A percentile compares a stretch with the other conserved stretches of the same genome.
phyloP scores from a whole-genome alignment of 2,888 invertebrate species.

The Habroteleia sp. region DNA sequence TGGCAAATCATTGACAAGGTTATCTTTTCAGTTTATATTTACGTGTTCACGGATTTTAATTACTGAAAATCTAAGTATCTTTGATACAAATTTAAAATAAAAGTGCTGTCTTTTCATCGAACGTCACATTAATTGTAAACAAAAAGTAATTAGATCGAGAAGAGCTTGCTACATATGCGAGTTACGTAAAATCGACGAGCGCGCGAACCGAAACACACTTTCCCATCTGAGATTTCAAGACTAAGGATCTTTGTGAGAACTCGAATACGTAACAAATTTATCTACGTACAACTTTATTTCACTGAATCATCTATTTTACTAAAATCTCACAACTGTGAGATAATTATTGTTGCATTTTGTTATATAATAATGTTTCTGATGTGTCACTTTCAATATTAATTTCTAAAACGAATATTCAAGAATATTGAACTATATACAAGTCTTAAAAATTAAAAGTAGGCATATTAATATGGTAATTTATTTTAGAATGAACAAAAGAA shows the following conservation, averaged over 20 bases:
- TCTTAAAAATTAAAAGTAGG: no score
- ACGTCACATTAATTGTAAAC: constrained; percentile 7
- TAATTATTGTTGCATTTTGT: constrained; percentile 21
- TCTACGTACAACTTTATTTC: constrained; percentile 20
- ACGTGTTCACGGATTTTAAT: no score
- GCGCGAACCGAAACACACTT: constrained; percentile 74
- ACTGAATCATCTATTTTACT: constrained; percentile 32
- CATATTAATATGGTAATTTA: no score
- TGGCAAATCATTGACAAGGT: constrained; percentile 10
- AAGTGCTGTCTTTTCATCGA: neutral
- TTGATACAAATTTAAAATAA: no score
- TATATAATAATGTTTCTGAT: no score
- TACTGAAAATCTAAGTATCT: no score
- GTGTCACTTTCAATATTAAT: no score
- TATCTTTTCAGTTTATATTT: constrained; percentile 1
- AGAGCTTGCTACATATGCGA: constrained; percentile 23
- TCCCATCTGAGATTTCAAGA: constrained; percentile 70
- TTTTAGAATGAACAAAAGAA: no score
- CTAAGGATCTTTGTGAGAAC: constrained; percentile 57
- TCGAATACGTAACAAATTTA: constrained; percentile 47
- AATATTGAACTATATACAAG: no score
- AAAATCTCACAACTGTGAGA: constrained; percentile 6
- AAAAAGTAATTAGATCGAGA: constrained; percentile 15
- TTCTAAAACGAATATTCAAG: no score
- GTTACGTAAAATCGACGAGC: constrained; percentile 75